Percentiles rank a stretch among this genome's conserved stretches.
phyloP scores from a whole-genome alignment of 2,113 vertebrate species.

The Theristicus caerulescens region DNA sequence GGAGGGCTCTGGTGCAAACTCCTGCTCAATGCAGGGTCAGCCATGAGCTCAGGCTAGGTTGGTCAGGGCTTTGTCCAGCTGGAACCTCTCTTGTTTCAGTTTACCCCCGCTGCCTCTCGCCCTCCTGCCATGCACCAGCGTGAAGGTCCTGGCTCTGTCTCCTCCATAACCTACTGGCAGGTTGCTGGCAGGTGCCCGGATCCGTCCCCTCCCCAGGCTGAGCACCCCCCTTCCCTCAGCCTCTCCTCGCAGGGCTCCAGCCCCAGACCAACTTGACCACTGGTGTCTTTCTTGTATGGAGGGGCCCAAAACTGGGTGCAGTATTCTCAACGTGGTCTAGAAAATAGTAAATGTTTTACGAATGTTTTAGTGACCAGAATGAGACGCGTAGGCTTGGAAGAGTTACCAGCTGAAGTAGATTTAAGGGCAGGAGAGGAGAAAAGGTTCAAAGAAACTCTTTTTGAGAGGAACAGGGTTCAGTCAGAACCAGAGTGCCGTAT shows the following conservation, averaged over 20 bases:
- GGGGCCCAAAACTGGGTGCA: background rate
- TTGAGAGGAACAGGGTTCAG: background rate
- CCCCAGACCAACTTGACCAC: background rate
- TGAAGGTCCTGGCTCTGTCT: background rate
- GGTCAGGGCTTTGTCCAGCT: background rate
- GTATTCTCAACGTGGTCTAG: background rate
- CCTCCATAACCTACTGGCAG: background rate
- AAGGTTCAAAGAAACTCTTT: background rate
- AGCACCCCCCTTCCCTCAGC: background rate
- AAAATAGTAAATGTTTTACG: background rate
- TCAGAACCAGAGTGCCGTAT: background rate
- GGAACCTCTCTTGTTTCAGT: background rate
- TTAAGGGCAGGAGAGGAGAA: background rate
- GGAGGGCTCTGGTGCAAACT: background rate
- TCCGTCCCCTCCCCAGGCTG: background rate
- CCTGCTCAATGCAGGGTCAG: background rate
- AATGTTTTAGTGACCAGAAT: background rate
- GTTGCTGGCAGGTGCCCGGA: background rate
- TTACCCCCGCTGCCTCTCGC: background rate
- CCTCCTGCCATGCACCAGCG: accelerated
- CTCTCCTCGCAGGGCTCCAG: background rate
- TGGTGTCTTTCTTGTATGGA: background rate
- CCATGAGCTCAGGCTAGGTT: background rate
- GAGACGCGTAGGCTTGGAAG: accelerated
- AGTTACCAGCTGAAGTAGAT: background rate